Evolutionary conservation across 2,797 vertebrate species (phyloP), one percentile per base, ranked within the genome.

Genomic region (Perodicticus potto): DNA sequence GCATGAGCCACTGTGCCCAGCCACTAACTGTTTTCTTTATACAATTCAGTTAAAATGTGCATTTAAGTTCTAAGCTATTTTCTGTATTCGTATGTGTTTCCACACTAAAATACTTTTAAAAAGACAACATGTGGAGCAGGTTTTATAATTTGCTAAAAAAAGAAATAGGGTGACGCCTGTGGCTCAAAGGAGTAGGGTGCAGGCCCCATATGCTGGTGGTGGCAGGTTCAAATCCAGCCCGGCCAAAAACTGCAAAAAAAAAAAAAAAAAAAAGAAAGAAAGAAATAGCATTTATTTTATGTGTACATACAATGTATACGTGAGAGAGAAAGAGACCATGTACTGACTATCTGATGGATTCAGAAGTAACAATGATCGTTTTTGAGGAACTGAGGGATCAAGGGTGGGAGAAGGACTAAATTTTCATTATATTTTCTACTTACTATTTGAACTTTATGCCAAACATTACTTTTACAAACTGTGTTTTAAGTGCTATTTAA

Each of bases 1-100:
- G 45, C 45, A 49, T 49, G 45, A 49, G 45, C 45, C 45, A 49
- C 45, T 49, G 11, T 49, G 45, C 45, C 45, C 45, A 49, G 12
- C 45, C 45, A 49, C 9, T 7, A 65, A 81, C 12, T 55, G 49
- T 32, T 78, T 81, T 12, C 29, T 76, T 85, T 88, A 59, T 40
- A 86, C 40, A 16, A 85, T 57, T 89, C 27, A 74, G 73, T 94
- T 95, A 65, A 93, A 74, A 37, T n/a, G n/a, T n/a, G n/a, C n/a
- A n/a, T n/a, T n/a, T n/a, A 95, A 34, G 25, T 67, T 87, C 67
- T 86, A 82, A 86, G 34, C 23, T n/a, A 5, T 86, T 90, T 83
- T 82, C 45, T 87, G 6, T 55, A 9, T 82, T 12, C 70, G n/a
- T 74, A 5, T n/a, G 34, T 45, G 32, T 87, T 57, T 93, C 43